A percentile compares a stretch with the other conserved stretches of the same genome.
phyloP scores from a whole-genome alignment of 2,888 invertebrate genomes.

The Melanophora roralis region DNA sequence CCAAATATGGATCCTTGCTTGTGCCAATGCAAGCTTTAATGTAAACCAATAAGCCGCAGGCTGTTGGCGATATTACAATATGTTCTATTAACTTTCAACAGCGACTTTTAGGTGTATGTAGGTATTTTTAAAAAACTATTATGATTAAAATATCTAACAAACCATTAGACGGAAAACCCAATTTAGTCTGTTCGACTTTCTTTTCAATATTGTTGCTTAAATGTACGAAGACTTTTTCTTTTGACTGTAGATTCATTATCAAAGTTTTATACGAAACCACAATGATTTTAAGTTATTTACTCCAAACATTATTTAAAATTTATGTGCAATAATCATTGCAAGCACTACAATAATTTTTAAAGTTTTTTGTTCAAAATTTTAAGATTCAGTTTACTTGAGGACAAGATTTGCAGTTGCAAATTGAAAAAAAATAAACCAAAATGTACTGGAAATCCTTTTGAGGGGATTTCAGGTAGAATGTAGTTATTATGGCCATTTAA shows the following conservation, averaged over 20 bases:
- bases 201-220: background rate
- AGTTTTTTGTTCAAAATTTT: background rate
- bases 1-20: too few relatives aligned
- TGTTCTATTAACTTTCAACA: too few relatives aligned
- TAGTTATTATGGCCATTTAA: constrained; percentile 55
- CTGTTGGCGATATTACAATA: too few relatives aligned
- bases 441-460: constrained; percentile 29
- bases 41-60: too few relatives aligned
- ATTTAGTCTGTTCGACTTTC: too few relatives aligned
- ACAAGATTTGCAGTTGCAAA: background rate
- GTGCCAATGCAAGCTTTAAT: too few relatives aligned
- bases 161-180: too few relatives aligned
- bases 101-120: too few relatives aligned
- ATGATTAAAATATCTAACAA: too few relatives aligned
- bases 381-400: background rate
- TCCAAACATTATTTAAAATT: constrained; percentile 18
- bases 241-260: background rate
- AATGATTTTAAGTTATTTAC: background rate
- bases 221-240: constrained; percentile 3
- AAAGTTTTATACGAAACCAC: background rate
- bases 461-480: constrained; percentile 4
- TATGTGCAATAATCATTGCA: constrained; percentile 39
- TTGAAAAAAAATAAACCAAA: background rate
- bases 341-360: constrained; percentile 54
- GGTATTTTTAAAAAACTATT: too few relatives aligned